phyloP scores from a whole-genome alignment of 2,113 vertebrate genomes.

The Hystrix cristata region DNA sequence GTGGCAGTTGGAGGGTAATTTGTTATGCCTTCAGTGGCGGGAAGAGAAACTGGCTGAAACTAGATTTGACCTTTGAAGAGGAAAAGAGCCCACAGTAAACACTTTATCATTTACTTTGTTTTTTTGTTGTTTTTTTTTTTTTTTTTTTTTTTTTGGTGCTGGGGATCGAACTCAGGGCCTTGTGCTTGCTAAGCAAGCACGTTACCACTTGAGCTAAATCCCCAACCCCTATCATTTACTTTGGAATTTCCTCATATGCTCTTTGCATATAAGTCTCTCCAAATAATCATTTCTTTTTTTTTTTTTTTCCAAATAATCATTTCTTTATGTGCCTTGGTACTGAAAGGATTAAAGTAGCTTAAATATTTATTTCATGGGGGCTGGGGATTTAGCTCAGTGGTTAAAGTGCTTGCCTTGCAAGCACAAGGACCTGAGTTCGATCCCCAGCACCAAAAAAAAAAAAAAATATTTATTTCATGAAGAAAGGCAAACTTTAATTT shows the following conservation, averaged over 20 bases:
- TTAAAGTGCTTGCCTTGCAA: too few relatives aligned
- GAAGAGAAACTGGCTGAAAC: slow-evolving; percentile 32
- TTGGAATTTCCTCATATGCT: not conserved
- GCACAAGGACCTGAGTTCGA: too few relatives aligned
- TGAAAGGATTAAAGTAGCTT: not conserved
- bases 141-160: too few relatives aligned
- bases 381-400: too few relatives aligned
- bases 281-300: not conserved
- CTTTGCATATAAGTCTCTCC: not conserved
- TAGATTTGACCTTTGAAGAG: slow-evolving; percentile 2
- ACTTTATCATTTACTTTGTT: not conserved
- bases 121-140: too few relatives aligned
- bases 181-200: too few relatives aligned
- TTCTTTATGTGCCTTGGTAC: not conserved
- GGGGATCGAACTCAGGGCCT: too few relatives aligned
- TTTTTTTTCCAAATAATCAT: not conserved
- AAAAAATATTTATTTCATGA: slow-evolving; percentile 20
- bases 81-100: not conserved
- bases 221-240: not conserved
- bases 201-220: too few relatives aligned
- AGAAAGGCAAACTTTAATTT: slow-evolving; percentile 21
- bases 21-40: not conserved
- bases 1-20: not conserved
- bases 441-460: too few relatives aligned
- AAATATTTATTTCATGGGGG: slow-evolving; percentile 49